Evolutionary conservation across 2,113 vertebrate genomes (phyloP).

Genomic region (Harpagus bidentatus): DNA sequence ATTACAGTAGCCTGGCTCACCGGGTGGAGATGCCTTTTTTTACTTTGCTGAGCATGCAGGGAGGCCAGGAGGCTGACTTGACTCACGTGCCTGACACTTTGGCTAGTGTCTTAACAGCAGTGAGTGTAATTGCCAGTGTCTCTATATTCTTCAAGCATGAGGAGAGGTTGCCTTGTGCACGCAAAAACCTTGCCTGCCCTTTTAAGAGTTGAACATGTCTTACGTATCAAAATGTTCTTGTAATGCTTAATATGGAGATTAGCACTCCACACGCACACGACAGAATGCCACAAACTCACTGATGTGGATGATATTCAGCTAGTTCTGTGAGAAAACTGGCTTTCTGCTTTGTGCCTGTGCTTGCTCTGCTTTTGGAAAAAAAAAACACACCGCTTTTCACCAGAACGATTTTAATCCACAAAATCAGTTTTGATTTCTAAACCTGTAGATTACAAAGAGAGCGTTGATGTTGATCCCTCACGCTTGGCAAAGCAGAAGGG

Average conservation of each 20-base stretch:
- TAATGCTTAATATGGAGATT: slow-evolving; percentile 1
- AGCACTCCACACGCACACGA: not conserved
- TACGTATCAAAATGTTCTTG: not conserved
- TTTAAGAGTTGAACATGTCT: not conserved
- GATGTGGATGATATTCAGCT: not conserved
- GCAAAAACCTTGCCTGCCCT: not conserved
- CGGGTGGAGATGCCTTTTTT: not conserved
- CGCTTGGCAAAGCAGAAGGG: not conserved
- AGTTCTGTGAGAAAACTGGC: not conserved
- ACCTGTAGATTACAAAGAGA: not conserved
- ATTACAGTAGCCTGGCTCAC: not conserved
- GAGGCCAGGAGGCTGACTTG: not conserved
- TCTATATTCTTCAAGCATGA: not conserved
- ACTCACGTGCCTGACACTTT: not conserved
- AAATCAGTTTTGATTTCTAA: not conserved
- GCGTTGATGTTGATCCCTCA: not conserved
- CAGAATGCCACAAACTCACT: not conserved
- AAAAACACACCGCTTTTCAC: not conserved
- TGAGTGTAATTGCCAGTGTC: not conserved
- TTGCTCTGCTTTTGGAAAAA: not conserved
- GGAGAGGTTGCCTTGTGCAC: not conserved
- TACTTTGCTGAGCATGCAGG: not conserved
- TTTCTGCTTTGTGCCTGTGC: not conserved
- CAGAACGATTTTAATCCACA: not conserved
- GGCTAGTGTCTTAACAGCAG: not conserved